Percentiles rank a stretch among this genome's conserved stretches.
Conservation (phyloP, 2,888 invertebrate species). For the Seladonia tumulorum region DNA sequence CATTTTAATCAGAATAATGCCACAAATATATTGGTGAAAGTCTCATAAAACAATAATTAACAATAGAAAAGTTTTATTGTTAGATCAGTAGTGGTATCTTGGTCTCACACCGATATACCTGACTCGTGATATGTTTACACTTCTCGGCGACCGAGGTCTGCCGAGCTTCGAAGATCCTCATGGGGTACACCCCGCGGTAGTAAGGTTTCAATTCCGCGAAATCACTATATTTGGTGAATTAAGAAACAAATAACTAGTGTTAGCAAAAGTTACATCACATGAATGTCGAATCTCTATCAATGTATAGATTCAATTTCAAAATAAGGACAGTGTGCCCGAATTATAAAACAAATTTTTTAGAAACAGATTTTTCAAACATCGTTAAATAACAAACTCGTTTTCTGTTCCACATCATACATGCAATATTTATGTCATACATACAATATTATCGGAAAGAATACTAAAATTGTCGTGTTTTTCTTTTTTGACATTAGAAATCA, state of each 20-base stretch:
- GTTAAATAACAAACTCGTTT: neutral
- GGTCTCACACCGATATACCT: too few relatives aligned
- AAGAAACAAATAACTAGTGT: neutral
- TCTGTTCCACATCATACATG: neutral
- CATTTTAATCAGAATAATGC: too few relatives aligned
- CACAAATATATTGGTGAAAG: too few relatives aligned
- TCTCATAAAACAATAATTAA: too few relatives aligned
- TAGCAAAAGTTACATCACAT: neutral
- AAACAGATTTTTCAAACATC: neutral
- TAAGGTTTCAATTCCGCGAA: too few relatives aligned
- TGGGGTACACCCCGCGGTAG: too few relatives aligned
- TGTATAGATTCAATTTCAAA: neutral
- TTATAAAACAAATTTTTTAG: neutral
- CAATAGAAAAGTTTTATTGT: too few relatives aligned
- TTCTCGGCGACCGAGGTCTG: too few relatives aligned
- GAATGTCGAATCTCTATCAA: neutral
- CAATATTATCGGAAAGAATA: neutral
- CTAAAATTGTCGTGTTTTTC: neutral
- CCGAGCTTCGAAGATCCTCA: too few relatives aligned
- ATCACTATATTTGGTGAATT: neutral
- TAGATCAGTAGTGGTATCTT: too few relatives aligned
- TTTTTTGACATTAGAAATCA: slow-evolving; percentile 63
- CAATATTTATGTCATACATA: neutral
- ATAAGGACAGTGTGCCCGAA: neutral
- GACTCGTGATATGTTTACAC: too few relatives aligned